Percentiles rank a stretch among this genome's conserved stretches.
Evolutionary conservation across 2,113 vertebrate genomes (phyloP).

Genomic region (Apeltes quadracus): DNA sequence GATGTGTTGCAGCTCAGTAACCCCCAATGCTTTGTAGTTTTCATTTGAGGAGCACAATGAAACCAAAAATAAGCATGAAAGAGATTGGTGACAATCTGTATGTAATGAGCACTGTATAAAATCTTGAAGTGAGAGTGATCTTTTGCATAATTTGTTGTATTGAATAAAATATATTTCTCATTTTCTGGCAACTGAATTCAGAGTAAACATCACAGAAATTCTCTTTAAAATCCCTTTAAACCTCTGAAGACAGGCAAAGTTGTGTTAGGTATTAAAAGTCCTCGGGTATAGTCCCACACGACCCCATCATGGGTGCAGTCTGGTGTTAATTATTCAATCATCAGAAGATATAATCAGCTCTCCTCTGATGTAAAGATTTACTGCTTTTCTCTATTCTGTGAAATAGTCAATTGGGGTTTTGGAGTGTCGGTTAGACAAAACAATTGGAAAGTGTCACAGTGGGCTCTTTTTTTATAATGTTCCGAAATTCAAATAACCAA

Average conservation of each 20-base stretch:
- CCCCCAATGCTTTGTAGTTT: slow-evolving; percentile 2
- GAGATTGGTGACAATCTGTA: background rate
- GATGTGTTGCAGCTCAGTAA: slow-evolving; percentile 19
- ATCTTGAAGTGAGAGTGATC: background rate
- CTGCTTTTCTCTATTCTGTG: background rate
- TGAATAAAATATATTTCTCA: background rate
- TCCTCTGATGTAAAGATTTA: background rate
- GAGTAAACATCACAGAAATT: background rate
- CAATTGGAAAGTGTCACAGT: background rate
- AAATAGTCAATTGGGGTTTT: background rate
- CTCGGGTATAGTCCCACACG: background rate
- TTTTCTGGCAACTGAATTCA: background rate
- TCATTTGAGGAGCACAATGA: background rate
- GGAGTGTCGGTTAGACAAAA: background rate
- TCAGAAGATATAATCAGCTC: background rate
- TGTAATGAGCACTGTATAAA: background rate
- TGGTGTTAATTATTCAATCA: background rate
- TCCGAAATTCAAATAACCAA: background rate
- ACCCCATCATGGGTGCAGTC: background rate
- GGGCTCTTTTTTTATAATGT: background rate
- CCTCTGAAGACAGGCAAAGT: background rate
- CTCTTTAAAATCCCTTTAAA: background rate
- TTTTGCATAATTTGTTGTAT: background rate
- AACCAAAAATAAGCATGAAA: background rate
- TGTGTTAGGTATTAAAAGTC: background rate